These are phyloP conservation scores for Gambelia wislizenii DNA, from an alignment of 2,797 vertebrate species.

Conservation along the genomic window DNA sequence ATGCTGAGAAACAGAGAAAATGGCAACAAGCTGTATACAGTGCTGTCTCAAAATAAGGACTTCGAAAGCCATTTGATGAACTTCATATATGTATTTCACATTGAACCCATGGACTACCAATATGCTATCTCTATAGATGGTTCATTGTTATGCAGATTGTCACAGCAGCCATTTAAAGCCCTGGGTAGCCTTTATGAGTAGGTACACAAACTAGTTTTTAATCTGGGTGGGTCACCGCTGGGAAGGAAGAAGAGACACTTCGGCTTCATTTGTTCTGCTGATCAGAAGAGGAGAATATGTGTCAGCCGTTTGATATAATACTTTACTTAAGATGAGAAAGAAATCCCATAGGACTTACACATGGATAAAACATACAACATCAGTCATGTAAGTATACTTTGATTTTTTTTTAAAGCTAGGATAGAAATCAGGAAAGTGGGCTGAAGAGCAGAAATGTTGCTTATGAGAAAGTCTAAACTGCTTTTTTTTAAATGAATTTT, in stretches of 20 bases:
- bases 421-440: slow-evolving; percentile 57
- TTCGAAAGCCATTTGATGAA: slow-evolving; percentile 28
- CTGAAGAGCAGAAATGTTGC: slow-evolving; percentile 58
- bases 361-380: slow-evolving; percentile 77
- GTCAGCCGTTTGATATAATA: slow-evolving; percentile 44
- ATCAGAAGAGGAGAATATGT: slow-evolving; percentile 71
- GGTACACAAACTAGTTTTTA: slow-evolving; percentile 83
- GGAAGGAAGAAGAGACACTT: slow-evolving; percentile 59
- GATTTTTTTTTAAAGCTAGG: slow-evolving; percentile 62
- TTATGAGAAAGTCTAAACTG: slow-evolving; percentile 49
- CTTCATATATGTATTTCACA: slow-evolving; percentile 26
- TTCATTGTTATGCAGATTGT: slow-evolving; percentile 73
- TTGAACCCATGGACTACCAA: slow-evolving; percentile 46
- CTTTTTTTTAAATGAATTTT: slow-evolving; percentile 63
- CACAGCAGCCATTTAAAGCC: slow-evolving; percentile 79
- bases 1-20: slow-evolving; percentile 55
- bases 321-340: slow-evolving; percentile 71
- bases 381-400: slow-evolving; percentile 78
- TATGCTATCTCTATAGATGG: slow-evolving; percentile 49
- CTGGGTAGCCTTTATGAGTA: slow-evolving; percentile 81
- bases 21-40: slow-evolving; percentile 2
- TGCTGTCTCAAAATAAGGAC: slow-evolving; percentile 25
- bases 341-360: slow-evolving; percentile 69
- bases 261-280: slow-evolving; percentile 65
- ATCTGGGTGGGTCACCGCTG: slow-evolving; percentile 80